Percentiles rank a stretch among this genome's conserved stretches.
Conservation (phyloP, 2,888 invertebrate species). For the Temnothorax rugatulus region DNA sequence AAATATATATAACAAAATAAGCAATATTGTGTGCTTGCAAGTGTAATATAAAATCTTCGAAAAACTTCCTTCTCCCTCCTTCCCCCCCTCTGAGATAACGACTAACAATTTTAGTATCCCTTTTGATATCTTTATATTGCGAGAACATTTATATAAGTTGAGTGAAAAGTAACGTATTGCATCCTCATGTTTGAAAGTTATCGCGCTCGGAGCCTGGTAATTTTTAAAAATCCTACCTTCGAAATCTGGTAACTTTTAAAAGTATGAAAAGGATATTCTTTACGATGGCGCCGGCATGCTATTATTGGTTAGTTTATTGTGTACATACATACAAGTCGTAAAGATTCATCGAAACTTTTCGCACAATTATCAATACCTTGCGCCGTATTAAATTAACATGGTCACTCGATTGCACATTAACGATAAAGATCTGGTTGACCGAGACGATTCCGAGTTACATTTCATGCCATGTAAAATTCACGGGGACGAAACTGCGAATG, state of each 20-base stretch:
- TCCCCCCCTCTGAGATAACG: background rate
- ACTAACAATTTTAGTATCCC: background rate
- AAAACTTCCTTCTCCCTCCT: background rate
- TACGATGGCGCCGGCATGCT: background rate
- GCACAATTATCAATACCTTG: background rate
- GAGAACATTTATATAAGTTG: background rate
- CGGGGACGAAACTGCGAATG: constrained; percentile 90
- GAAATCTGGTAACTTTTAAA: background rate
- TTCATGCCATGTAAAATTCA: constrained; percentile 92
- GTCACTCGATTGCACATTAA: constrained; percentile 89
- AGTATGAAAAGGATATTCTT: background rate
- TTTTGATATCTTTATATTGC: background rate
- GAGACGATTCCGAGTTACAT: constrained; percentile 87
- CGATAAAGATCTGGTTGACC: constrained; percentile 82
- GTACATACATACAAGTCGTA: background rate
- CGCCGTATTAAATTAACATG: constrained; percentile 76
- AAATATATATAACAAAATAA: background rate
- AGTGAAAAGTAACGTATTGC: background rate
- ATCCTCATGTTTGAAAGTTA: background rate
- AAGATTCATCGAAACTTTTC: background rate
- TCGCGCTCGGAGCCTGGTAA: background rate
- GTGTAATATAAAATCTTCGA: background rate
- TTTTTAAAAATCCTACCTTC: background rate
- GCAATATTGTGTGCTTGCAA: background rate
- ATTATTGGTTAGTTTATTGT: constrained; percentile 15